Conservation (phyloP, 1,140 invertebrate species). For the Macrotrachela quadricornifera region DNA sequence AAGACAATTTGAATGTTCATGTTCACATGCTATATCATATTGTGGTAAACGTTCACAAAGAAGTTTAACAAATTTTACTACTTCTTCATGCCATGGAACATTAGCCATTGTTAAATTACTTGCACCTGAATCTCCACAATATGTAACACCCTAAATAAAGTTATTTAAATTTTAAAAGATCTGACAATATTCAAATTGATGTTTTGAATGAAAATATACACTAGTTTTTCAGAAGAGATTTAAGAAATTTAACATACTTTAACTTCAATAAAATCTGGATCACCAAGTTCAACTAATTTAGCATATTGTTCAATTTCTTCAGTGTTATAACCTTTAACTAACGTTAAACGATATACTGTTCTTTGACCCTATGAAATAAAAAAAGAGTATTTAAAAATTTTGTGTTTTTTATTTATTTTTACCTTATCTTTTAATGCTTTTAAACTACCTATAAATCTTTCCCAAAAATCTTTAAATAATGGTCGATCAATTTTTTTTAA, state of each 20-base stretch:
- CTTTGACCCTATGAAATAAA: slow-evolving; percentile 31
- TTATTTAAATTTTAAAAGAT: not conserved
- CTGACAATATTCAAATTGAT: not conserved
- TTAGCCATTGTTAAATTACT: slow-evolving; percentile 41
- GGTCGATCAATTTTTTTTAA: slow-evolving; percentile 44
- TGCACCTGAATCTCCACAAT: slow-evolving; percentile 40
- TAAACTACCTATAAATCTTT: slow-evolving; percentile 39
- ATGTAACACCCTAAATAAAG: slow-evolving; percentile 38
- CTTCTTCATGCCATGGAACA: slow-evolving; percentile 44
- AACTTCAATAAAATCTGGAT: slow-evolving; percentile 45
- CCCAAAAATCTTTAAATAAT: slow-evolving; percentile 42
- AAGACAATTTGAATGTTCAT: slow-evolving; percentile 45
- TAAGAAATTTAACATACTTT: slow-evolving; percentile 28
- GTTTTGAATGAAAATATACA: too few relatives aligned
- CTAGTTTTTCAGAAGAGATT: too few relatives aligned
- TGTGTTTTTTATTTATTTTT: not conserved
- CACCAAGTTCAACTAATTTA: slow-evolving; percentile 36
- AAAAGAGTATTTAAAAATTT: not conserved
- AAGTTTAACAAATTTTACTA: slow-evolving; percentile 34
- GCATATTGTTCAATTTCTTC: slow-evolving; percentile 42
- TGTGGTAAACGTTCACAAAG: slow-evolving; percentile 14
- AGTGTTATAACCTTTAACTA: slow-evolving; percentile 42
- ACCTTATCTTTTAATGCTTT: slow-evolving; percentile 35
- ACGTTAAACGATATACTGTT: slow-evolving; percentile 42
- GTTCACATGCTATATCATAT: slow-evolving; percentile 41